These are phyloP conservation scores for Nerophis lumbriciformis DNA, from an alignment of 2,113 vertebrate species.

Conservation along the genomic window DNA sequence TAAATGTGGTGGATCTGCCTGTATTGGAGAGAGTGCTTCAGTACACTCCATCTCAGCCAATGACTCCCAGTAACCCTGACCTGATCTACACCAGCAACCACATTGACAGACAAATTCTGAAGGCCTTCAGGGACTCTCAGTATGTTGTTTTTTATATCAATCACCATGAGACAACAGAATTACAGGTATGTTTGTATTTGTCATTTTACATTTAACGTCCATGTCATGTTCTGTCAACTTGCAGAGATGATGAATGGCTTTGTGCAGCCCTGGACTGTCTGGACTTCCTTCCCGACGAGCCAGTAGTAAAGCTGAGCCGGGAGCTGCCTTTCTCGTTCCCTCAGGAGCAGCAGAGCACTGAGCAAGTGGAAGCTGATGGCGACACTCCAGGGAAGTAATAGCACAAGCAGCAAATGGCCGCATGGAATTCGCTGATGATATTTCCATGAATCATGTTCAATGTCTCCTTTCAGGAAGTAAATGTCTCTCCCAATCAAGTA, in stretches of 20 bases:
- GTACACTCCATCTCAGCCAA: constrained; percentile 39
- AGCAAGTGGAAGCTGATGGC: constrained; percentile 6
- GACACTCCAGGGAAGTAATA: constrained; percentile 9
- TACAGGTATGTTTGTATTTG: no score
- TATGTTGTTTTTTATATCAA: constrained; percentile 54
- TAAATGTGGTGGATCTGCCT: constrained; percentile 88
- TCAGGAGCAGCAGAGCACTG: constrained; percentile 43
- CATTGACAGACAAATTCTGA: constrained; percentile 87
- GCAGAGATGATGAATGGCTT: constrained; percentile 86
- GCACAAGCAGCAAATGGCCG: background rate
- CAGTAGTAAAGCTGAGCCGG: constrained; percentile 85
- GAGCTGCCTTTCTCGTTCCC: constrained; percentile 77
- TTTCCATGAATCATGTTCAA: background rate
- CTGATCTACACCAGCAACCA: constrained; percentile 78
- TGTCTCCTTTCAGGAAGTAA: background rate
- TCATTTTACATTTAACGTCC: background rate
- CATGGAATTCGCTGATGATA: background rate
- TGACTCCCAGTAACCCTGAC: constrained; percentile 53
- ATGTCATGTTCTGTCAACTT: background rate
- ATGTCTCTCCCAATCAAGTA: constrained; percentile 17
- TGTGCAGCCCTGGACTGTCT: constrained; percentile 84
- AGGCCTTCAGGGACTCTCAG: constrained; percentile 87
- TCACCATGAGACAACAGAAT: no score
- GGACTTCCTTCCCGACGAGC: constrained; percentile 86
- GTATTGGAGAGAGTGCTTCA: constrained; percentile 84